A percentile compares a stretch with the other conserved stretches of the same genome.
Evolutionary conservation across 2,113 vertebrate species (phyloP).

Genomic region (Ageneiosus marmoratus): DNA sequence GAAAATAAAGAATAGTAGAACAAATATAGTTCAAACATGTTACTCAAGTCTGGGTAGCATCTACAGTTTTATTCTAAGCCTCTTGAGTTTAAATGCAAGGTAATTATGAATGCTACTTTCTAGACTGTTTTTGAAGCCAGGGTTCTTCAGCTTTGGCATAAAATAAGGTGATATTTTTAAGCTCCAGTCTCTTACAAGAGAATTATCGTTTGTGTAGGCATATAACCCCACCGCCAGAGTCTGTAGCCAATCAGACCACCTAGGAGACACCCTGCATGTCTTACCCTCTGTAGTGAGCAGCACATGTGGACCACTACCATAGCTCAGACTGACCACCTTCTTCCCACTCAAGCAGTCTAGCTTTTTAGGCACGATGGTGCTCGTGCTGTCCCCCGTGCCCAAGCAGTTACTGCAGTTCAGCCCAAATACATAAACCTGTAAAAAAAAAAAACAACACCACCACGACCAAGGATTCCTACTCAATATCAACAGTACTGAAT

Average conservation of each 20-base stretch:
- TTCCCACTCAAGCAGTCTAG: conserved; percentile 89
- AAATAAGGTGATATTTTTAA: neutral
- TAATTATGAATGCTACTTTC: neutral
- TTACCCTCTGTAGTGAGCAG: conserved; percentile 91
- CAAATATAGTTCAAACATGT: neutral
- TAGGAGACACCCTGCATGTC: too few relatives aligned
- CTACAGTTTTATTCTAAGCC: neutral
- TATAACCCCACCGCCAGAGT: neutral
- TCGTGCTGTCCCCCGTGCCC: conserved; percentile 93
- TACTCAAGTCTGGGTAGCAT: neutral
- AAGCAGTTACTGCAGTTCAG: conserved; percentile 95
- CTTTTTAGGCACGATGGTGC: conserved; percentile 90
- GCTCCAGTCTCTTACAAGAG: neutral
- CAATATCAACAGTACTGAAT: neutral
- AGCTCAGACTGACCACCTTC: conserved; percentile 91
- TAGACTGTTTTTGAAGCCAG: neutral
- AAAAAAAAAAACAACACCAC: neutral
- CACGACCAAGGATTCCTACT: neutral
- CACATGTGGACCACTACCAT: conserved; percentile 93
- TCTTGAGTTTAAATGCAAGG: neutral
- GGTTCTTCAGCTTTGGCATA: neutral
- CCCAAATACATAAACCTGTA: conserved; percentile 90
- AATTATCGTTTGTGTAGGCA: neutral
- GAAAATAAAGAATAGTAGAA: neutral
- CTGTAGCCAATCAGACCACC: neutral